Base-by-base conservation (phyloP, 2,797 vertebrate species). In the Mareca strepera region DNA sequence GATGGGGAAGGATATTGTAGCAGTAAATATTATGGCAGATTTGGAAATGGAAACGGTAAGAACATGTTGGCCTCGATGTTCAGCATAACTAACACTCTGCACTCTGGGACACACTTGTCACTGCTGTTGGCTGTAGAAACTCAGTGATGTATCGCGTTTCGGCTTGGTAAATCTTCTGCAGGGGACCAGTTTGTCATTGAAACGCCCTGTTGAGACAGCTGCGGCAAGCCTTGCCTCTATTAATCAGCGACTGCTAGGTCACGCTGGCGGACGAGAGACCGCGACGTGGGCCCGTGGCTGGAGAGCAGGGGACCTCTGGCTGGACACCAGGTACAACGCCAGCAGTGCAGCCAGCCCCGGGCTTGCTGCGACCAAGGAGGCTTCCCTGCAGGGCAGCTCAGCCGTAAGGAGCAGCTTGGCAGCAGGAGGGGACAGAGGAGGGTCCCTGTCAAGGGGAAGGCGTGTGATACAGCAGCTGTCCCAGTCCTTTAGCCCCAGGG, bases 1-100 rank as follows among this genome's bases (percentile, higher is more conserved):
- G 90, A 92, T 82, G 83, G 75, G 67, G 41, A 85, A 69, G 69
- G 83, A 86, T 86, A 29, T 28, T 74, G 64, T 25, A 68, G 90
- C 72, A 60, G 86, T 92, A 93, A 96, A 95, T 93, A 95, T 92
- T 94, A 70, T 60, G 74, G 81, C 68, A 53, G 72, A 22, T 95
- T 95, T 80, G 83, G 90, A 89, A 69, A 64, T 0, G 1, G 83
- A 35, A 73, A 72, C 60, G 37, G n/a, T 56, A n/a, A 59, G 75
- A 88, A 33, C 1, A 0, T 0, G 25, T 79, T 92, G 73, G 69
- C 68, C 79, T 12, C 84, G 25, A 11, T 0, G 2, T 20, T 88
- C 60, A 72, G 7, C 73, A 16, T 35, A 69, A 46, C 17, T 37
- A 69, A 88, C 0, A 1, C 55, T 80, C 48, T 12, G 90, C 77